phyloP scores from a whole-genome alignment of 2,113 vertebrate species.

The Odontophorus gujanensis region DNA sequence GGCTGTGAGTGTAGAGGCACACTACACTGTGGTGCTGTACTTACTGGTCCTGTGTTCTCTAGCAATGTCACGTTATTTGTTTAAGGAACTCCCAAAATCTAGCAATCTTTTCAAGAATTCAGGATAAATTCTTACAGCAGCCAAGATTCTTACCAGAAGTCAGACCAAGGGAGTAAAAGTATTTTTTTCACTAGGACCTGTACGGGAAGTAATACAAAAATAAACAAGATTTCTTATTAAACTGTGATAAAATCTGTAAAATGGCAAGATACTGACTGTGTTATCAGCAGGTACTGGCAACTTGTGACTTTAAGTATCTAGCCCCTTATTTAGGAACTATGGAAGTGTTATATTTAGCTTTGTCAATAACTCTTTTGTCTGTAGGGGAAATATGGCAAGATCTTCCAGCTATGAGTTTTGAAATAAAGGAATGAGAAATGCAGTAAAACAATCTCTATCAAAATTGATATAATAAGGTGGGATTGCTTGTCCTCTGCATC shows the following conservation, averaged over 20 bases:
- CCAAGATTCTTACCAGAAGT: background rate
- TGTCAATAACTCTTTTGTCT: background rate
- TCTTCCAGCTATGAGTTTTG: background rate
- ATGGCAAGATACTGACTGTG: background rate
- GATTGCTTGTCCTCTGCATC: fast-evolving
- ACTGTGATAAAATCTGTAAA: background rate
- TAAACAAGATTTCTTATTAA: background rate
- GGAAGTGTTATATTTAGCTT: background rate
- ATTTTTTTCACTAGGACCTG: background rate
- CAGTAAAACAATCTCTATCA: background rate
- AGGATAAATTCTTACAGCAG: background rate
- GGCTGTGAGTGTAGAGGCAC: no score
- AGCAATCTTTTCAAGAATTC: background rate
- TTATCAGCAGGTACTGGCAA: background rate
- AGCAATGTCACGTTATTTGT: background rate
- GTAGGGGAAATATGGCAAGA: background rate
- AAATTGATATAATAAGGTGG: background rate
- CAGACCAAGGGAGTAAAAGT: background rate
- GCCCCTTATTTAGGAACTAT: background rate
- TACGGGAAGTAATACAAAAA: background rate
- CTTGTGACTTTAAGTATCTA: background rate
- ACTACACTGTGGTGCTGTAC: no score
- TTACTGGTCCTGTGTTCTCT: no score
- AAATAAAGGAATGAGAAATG: background rate
- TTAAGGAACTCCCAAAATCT: background rate